Conservation (phyloP, 2,888 invertebrate species). For the Caenorhabditis auriculariae region DNA sequence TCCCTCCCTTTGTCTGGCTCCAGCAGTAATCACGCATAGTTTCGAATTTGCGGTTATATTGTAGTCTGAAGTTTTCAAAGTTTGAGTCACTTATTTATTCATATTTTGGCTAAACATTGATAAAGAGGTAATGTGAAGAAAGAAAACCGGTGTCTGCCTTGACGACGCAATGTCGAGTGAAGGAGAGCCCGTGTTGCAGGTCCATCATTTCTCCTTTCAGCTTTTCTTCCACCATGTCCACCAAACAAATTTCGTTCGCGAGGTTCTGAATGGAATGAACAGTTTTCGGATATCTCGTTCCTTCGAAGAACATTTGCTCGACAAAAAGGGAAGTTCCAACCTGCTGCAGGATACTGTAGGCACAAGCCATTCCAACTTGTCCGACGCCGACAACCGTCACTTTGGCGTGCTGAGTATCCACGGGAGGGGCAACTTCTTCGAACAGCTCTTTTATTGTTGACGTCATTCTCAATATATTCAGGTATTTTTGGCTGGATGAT, state of each 20-base stretch:
- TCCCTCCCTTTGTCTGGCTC: conserved; percentile 85
- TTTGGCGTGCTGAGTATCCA: conserved; percentile 46
- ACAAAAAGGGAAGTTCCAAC: conserved; percentile 64
- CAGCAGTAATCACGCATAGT: conserved; percentile 86
- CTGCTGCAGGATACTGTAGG: conserved; percentile 81
- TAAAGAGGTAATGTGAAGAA: no score
- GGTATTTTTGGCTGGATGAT: no score
- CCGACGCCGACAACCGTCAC: conserved; percentile 86
- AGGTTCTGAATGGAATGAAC: conserved; percentile 76
- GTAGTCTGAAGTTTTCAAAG: conserved; percentile 69
- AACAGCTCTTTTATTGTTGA: conserved; percentile 45
- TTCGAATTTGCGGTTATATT: conserved; percentile 71
- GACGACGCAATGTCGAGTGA: conserved; percentile 79
- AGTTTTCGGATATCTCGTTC: no score
- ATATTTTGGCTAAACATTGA: no score
- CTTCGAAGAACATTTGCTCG: no score
- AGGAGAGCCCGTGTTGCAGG: conserved; percentile 83
- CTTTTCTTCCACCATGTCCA: conserved; percentile 81
- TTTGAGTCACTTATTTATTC: no score
- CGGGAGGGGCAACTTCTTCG: conserved; percentile 47
- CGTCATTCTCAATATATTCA: no score
- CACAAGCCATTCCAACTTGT: conserved; percentile 85
- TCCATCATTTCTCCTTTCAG: conserved; percentile 87
- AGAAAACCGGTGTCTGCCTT: conserved; percentile 74
- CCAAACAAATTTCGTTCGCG: conserved; percentile 79